Percentiles rank a stretch among this genome's conserved stretches.
Evolutionary conservation across 2,888 invertebrate species (phyloP).

Genomic region (Abscondita cerata): DNA sequence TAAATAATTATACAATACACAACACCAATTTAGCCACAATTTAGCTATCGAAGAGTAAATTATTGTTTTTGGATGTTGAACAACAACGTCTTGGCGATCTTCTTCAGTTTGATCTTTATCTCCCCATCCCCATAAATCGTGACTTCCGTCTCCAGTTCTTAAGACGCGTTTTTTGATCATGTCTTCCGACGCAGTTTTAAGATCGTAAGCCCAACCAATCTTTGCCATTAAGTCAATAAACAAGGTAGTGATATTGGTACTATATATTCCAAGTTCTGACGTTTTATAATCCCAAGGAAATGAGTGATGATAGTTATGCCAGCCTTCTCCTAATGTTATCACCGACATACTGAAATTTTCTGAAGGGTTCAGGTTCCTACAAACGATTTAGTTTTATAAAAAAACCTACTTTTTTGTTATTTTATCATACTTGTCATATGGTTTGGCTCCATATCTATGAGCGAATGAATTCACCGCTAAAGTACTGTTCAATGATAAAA

Average conservation of each 20-base stretch:
- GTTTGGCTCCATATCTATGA: slow-evolving; percentile 79
- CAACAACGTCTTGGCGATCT: neutral
- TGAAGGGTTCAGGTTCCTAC: slow-evolving; percentile 71
- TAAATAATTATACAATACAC: too few species aligned
- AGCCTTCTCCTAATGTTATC: slow-evolving; percentile 78
- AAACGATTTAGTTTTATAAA: neutral
- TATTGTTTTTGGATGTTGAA: slow-evolving; percentile 3
- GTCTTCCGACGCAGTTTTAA: slow-evolving; percentile 78
- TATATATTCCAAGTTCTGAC: slow-evolving; percentile 76
- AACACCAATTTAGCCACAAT: too few species aligned
- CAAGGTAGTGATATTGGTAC: slow-evolving; percentile 74
- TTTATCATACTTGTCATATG: slow-evolving; percentile 71
- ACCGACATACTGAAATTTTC: slow-evolving; percentile 74
- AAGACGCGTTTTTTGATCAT: slow-evolving; percentile 72
- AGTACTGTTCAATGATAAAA: slow-evolving; percentile 81
- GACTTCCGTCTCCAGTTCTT: slow-evolving; percentile 78
- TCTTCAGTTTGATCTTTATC: slow-evolving; percentile 63
- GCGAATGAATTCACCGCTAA: slow-evolving; percentile 93
- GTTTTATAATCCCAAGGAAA: slow-evolving; percentile 90
- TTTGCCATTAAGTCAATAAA: slow-evolving; percentile 83
- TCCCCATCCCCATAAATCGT: slow-evolving; percentile 82
- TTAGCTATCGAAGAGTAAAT: too few species aligned
- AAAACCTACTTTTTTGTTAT: neutral
- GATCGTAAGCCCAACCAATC: slow-evolving; percentile 87
- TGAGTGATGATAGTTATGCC: slow-evolving; percentile 87